Percentiles rank a stretch among this genome's conserved stretches.
Conservation (phyloP, 2,888 invertebrate species). For the Agrotis puta region DNA sequence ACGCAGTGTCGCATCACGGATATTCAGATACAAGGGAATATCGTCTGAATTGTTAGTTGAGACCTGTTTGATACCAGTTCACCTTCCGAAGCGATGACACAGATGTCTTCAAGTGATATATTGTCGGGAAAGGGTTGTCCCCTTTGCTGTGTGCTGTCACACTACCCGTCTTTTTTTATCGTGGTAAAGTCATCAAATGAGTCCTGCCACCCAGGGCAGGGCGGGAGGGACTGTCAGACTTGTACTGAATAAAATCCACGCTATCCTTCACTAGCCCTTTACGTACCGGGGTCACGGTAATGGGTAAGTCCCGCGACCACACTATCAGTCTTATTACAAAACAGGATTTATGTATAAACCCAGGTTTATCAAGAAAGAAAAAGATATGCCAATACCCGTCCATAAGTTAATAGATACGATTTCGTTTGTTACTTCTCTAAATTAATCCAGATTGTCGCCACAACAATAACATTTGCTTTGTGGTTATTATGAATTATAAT, state of each 20-base stretch:
- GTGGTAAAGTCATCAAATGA: no score
- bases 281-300: no score
- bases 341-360: no score
- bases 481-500: slow-evolving; percentile 26
- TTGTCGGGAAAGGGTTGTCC: neutral
- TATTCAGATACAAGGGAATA: slow-evolving; percentile 48
- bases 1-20: slow-evolving; percentile 39
- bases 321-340: no score
- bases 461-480: neutral
- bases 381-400: neutral
- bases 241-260: no score
- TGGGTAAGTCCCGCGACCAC: no score
- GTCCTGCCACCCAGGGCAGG: no score
- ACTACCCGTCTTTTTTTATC: no score
- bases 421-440: neutral
- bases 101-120: slow-evolving; percentile 23
- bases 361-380: neutral
- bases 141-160: no score
- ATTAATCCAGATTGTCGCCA: neutral
- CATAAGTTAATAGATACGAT: neutral
- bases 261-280: no score
- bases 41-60: slow-evolving; percentile 43
- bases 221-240: no score
- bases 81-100: slow-evolving; percentile 9
- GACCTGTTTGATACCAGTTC: slow-evolving; percentile 38